Conservation (phyloP, 2,797 vertebrate species). For the Semotilus atromaculatus region DNA sequence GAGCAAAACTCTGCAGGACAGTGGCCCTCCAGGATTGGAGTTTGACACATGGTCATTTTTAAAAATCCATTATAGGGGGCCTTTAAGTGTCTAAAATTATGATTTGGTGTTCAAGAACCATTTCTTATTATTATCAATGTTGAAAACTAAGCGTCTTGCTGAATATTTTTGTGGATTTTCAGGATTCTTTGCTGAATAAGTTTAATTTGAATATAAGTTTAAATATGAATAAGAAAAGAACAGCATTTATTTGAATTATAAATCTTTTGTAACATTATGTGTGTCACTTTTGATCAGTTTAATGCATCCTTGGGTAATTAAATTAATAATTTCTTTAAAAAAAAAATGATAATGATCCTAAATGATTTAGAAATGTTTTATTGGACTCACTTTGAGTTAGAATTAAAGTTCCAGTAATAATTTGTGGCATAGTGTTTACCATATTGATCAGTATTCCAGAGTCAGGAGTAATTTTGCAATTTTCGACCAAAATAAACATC, state of each 20-base stretch:
- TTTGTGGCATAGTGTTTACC: slow-evolving; percentile 1
- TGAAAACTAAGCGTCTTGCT: background rate
- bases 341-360: background rate
- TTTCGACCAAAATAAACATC: slow-evolving; percentile 38
- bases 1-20: too few species aligned
- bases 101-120: background rate
- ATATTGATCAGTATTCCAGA: background rate
- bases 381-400: background rate
- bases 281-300: background rate
- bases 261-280: background rate
- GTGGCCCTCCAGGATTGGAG: too few species aligned
- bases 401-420: background rate
- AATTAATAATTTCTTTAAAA: background rate
- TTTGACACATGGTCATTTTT: too few species aligned
- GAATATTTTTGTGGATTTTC: background rate
- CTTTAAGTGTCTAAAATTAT: too few species aligned
- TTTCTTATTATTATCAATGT: background rate
- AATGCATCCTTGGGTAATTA: background rate
- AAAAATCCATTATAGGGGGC: too few species aligned
- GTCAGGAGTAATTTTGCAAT: slow-evolving; percentile 49
- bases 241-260: background rate
- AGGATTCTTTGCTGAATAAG: background rate
- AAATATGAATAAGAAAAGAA: too few species aligned
- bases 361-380: background rate
- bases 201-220: too few species aligned